A percentile compares a stretch with the other conserved stretches of the same genome.
These are phyloP conservation scores for Clitarchus hookeri DNA, from an alignment of 2,888 invertebrate species.

Conservation along the genomic window DNA sequence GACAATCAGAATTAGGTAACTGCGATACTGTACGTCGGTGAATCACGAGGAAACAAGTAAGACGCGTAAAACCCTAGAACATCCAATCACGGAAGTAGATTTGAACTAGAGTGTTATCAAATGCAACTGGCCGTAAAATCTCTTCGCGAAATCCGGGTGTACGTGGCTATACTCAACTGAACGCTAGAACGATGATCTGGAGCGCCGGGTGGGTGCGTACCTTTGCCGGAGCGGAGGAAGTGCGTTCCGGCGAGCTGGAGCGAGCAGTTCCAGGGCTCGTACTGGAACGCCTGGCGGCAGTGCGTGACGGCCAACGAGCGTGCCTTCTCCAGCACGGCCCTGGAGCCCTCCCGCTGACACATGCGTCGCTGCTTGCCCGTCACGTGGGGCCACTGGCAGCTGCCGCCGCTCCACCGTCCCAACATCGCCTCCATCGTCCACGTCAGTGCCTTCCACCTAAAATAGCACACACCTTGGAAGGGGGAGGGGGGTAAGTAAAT, in stretches of 20 bases:
- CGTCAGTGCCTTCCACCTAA: background rate
- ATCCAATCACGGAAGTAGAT: too few species aligned
- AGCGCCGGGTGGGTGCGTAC: conserved; percentile 38
- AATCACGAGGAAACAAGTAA: too few species aligned
- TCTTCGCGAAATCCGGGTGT: too few species aligned
- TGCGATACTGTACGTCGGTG: too few species aligned
- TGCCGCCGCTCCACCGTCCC: conserved; percentile 48
- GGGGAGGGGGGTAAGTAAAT: too few species aligned
- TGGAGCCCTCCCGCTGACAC: conserved; percentile 64
- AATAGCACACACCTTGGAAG: background rate
- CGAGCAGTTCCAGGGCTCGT: conserved; percentile 74
- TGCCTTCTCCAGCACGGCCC: conserved; percentile 60
- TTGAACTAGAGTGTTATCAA: too few species aligned
- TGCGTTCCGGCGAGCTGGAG: conserved; percentile 59
- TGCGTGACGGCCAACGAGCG: conserved; percentile 63
- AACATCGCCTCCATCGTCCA: conserved; percentile 32
- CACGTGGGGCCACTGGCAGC: conserved; percentile 63
- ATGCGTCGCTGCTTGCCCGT: conserved; percentile 61
- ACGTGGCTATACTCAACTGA: too few species aligned
- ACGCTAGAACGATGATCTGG: background rate
- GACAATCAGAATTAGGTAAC: too few species aligned
- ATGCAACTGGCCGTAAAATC: too few species aligned
- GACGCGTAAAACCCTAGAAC: too few species aligned
- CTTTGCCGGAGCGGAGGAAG: conserved; percentile 58
- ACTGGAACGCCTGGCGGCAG: conserved; percentile 69